Base-by-base conservation (phyloP, 2,113 vertebrate genomes). In the Gallinago jamesoni region DNA sequence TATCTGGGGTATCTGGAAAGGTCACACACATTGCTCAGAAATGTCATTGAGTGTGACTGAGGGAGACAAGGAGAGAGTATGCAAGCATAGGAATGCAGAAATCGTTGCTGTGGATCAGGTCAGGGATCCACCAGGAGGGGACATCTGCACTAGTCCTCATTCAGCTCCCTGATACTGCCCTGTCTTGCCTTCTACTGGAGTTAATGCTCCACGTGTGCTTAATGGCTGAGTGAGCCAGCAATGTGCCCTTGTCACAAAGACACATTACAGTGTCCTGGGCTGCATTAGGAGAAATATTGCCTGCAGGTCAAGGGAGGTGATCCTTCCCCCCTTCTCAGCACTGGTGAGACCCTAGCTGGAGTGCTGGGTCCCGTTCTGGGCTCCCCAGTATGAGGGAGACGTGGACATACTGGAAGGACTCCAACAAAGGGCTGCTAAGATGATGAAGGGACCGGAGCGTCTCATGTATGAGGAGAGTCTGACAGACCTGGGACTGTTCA, bases 281-380 rank as follows among this genome's bases (percentile, higher is more conserved):
- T 86, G 33, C 62, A 3, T 2, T 11, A 17, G 35, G 67, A 63
- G 43, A 14, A 83, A 1, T 39, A 12, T 1, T 62, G 47, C 33
- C 35, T 1, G 5, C 39, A 41, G 45, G 25, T 22, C 0, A 0
- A 57, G n/a, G 41, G 6, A 48, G 17, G 33, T 39, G 62, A 33
- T 88, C 57, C 10, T 77, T 7, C 8, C 3, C 10, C 10, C 68
- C 62, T 64, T 2, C 56, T 78, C n/a, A 47, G 52, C 43, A 8
- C 41, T 83, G 35, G 7, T 62, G n/a, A 67, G 41, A 47, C 68
- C 35, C 35, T 28, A 66, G 4, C 60, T 74, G 59, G 15, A 69
- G 63, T 43, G 6, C 10, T 80, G 67, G 0, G 6, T 56, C 43
- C 57, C 27, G 13, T 33, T 69, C 53, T 91, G 87, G 50, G 41